These are phyloP conservation scores for Venturia canescens DNA, from an alignment of 1,140 invertebrate genomes.

Conservation along the genomic window DNA sequence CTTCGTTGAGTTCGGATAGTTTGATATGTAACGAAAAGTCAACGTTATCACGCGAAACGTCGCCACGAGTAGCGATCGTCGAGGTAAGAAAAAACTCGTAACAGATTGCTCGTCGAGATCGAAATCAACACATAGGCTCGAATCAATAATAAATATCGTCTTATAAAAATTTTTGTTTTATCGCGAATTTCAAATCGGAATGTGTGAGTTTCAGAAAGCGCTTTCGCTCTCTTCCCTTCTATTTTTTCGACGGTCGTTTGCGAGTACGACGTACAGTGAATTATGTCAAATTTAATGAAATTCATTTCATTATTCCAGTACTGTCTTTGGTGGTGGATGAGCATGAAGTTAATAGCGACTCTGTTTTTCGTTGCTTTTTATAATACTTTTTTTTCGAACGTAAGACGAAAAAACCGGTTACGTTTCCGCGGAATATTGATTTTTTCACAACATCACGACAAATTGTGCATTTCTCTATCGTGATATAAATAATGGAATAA, in stretches of 20 bases:
- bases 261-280: constrained; percentile 3
- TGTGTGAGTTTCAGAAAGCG: neutral
- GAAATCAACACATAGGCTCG: neutral
- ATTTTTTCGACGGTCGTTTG: neutral
- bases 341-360: constrained; percentile 11
- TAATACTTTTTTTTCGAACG: constrained; percentile 17
- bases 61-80: constrained; percentile 68
- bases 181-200: neutral
- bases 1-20: constrained; percentile 61
- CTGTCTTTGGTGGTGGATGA: constrained; percentile 28
- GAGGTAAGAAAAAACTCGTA: constrained; percentile 64
- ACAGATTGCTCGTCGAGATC: neutral
- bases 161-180: neutral
- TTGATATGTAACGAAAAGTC: constrained; percentile 52
- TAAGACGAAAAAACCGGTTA: neutral
- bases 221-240: neutral
- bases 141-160: constrained; percentile 17
- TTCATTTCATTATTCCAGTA: constrained; percentile 13
- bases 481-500: neutral
- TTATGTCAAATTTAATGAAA: constrained; percentile 28
- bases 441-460: neutral
- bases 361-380: neutral
- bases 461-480: neutral
- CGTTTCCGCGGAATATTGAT: neutral
- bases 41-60: constrained; percentile 58